Percentiles rank a stretch among this genome's conserved stretches.
Evolutionary conservation across 2,888 invertebrate genomes (phyloP).

Genomic region (Diogma glabrata): DNA sequence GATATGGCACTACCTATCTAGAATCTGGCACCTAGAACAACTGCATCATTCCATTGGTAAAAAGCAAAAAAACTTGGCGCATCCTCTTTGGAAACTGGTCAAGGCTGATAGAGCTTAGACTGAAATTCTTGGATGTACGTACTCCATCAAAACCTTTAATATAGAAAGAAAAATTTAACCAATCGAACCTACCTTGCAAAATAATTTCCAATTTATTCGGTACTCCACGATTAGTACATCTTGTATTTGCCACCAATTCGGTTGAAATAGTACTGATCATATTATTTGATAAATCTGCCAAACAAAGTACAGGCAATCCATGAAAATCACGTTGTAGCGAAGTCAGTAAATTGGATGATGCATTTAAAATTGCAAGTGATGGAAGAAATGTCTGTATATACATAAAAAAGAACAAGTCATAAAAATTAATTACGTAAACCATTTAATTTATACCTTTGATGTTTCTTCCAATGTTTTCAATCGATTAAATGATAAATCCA

Average conservation of each 20-base stretch:
- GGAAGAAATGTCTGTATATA: conserved; percentile 62
- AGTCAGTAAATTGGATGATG: conserved; percentile 65
- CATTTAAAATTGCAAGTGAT: conserved; percentile 60
- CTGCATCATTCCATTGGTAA: too few relatives aligned
- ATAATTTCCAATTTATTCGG: conserved; percentile 54
- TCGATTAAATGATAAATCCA: conserved; percentile 69
- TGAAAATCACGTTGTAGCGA: conserved; percentile 69
- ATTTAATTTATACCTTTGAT: conserved; percentile 51
- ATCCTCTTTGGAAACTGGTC: too few relatives aligned
- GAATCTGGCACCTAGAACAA: too few relatives aligned
- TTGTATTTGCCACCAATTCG: conserved; percentile 66
- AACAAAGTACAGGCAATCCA: conserved; percentile 67
- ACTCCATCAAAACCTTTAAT: too few relatives aligned
- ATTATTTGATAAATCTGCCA: conserved; percentile 69
- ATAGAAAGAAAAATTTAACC: background rate
- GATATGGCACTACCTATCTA: too few relatives aligned
- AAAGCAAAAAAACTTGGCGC: too few relatives aligned
- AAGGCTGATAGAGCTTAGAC: too few relatives aligned
- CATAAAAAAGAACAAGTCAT: background rate
- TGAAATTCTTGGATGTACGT: too few relatives aligned
- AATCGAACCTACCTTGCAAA: conserved; percentile 67
- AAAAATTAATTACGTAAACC: conserved; percentile 5
- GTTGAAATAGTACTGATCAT: conserved; percentile 58
- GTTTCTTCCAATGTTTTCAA: conserved; percentile 68
- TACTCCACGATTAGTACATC: conserved; percentile 70